phyloP scores from a whole-genome alignment of 2,797 vertebrate genomes.

The Pitangus sulphuratus region DNA sequence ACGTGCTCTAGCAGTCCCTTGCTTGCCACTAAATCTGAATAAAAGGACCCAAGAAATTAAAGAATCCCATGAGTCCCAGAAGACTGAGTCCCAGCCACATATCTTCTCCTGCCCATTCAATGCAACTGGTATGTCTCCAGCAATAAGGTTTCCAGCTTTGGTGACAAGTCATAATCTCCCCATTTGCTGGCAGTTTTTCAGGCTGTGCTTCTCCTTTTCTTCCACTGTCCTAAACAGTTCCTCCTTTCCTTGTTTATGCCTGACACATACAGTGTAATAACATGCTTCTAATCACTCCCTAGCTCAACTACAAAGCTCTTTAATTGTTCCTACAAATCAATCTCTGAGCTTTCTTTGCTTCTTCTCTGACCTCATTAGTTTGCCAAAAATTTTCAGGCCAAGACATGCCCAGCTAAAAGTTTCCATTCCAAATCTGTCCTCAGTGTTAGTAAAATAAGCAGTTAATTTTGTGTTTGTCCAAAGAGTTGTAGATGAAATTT shows the following conservation, averaged over 20 bases:
- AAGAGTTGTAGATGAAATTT: neutral
- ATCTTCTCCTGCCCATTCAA: neutral
- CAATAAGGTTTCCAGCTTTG: neutral
- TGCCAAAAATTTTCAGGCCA: slow-evolving; percentile 4
- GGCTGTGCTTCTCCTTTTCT: neutral
- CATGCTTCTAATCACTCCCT: neutral
- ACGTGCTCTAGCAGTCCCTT: neutral
- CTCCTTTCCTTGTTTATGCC: neutral
- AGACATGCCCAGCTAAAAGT: neutral
- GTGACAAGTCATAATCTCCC: neutral
- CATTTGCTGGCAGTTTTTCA: neutral
- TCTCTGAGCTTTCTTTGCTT: neutral
- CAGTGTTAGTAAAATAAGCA: neutral
- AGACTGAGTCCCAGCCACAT: neutral
- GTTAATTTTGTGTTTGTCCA: neutral
- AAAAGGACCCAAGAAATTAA: neutral
- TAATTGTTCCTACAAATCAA: neutral
- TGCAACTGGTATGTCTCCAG: neutral
- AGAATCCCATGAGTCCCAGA: neutral
- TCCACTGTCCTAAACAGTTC: neutral
- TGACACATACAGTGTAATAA: neutral
- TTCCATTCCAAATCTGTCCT: neutral
- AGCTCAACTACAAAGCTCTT: neutral
- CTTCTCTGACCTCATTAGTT: neutral
- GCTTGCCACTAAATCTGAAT: neutral